Evolutionary conservation across 2,888 invertebrate species (phyloP).

Genomic region (Thereva unica): DNA sequence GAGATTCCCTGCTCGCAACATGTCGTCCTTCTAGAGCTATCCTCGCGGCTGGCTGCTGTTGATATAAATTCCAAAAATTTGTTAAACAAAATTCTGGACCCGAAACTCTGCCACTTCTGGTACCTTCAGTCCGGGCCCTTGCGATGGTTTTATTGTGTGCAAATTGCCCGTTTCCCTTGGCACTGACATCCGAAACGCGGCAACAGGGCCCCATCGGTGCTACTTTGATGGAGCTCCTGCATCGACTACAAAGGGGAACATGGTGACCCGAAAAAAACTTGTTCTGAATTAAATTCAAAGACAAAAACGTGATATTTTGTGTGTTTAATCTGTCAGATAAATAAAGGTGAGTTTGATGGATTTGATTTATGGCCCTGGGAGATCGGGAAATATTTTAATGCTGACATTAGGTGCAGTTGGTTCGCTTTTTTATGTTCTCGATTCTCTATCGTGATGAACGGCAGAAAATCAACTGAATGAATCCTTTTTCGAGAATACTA

Average conservation of each 20-base stretch:
- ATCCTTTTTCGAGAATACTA: conserved; percentile 21
- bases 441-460: background rate
- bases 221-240: conserved; percentile 28
- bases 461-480: background rate
- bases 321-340: conserved; percentile 47
- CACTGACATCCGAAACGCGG: conserved; percentile 27
- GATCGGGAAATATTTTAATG: conserved; percentile 46
- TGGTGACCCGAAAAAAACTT: conserved; percentile 24
- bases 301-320: conserved; percentile 44
- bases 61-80: conserved; percentile 40
- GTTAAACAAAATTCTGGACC: conserved; percentile 41
- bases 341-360: conserved; percentile 45
- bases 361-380: conserved; percentile 45
- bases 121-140: conserved; percentile 22
- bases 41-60: conserved; percentile 6
- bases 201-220: conserved; percentile 11
- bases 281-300: conserved; percentile 37
- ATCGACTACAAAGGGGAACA: conserved; percentile 23
- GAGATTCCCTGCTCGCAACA: too few relatives aligned
- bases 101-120: conserved; percentile 23
- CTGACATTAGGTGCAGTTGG: conserved; percentile 43
- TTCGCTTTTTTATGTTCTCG: conserved; percentile 12
- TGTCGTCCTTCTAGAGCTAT: background rate
- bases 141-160: conserved; percentile 44
- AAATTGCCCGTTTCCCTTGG: conserved; percentile 40